phyloP scores from a whole-genome alignment of 1,140 invertebrate species.

The Micrasema longulum region DNA sequence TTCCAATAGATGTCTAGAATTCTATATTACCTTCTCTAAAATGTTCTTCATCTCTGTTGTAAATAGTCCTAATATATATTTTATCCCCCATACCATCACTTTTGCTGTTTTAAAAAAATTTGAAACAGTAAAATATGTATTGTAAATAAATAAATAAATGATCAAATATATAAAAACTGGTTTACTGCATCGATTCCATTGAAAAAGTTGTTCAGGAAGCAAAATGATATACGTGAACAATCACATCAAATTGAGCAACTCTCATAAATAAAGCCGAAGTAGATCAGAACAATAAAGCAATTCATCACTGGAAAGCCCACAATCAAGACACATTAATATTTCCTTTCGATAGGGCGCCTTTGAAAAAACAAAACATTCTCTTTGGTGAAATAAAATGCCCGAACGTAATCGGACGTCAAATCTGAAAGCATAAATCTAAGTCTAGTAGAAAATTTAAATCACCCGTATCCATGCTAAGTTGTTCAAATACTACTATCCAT shows the following conservation, averaged over 20 bases:
- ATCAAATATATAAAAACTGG: no score
- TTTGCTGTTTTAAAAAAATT: no score
- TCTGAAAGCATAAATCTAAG: conserved; percentile 52
- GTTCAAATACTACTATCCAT: conserved; percentile 43
- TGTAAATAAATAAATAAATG: no score
- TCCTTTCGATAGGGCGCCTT: conserved; percentile 35
- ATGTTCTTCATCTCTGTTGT: no score
- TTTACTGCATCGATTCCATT: no score
- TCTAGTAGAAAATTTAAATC: conserved; percentile 50
- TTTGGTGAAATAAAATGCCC: conserved; percentile 39
- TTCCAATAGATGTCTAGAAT: no score
- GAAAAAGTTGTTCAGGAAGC: not conserved
- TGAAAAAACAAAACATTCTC: conserved; percentile 24
- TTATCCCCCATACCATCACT: no score
- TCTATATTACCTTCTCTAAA: no score
- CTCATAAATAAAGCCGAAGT: conserved; percentile 35
- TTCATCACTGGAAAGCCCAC: conserved; percentile 52
- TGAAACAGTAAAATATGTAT: no score
- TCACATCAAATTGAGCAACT: conserved; percentile 36
- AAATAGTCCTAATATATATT: no score
- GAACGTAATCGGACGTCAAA: conserved; percentile 49
- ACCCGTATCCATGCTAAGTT: conserved; percentile 46
- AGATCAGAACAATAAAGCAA: conserved; percentile 52
- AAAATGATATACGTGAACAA: conserved; percentile 22
- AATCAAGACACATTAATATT: conserved; percentile 55